Evolutionary conservation across 2,888 invertebrate genomes (phyloP).

Genomic region (Ichneumoninae sp.): DNA sequence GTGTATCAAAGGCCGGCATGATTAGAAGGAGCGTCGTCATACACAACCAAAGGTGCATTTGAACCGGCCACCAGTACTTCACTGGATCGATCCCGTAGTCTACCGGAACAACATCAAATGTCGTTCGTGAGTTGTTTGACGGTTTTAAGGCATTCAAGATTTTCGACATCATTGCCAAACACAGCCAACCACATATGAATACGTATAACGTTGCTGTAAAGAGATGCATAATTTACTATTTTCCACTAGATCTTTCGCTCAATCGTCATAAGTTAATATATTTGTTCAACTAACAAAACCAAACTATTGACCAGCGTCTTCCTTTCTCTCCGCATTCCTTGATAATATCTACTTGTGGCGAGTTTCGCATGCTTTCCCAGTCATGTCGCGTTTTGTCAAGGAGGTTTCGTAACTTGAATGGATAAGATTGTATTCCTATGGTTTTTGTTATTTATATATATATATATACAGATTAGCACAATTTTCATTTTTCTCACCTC

Average conservation of each 20-base stretch:
- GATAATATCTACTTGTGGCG: not conserved
- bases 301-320: constrained; percentile 1
- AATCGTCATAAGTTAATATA: not conserved
- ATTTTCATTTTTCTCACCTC: not conserved
- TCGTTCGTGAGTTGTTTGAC: not conserved
- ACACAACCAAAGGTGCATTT: not conserved
- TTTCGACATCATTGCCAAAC: not conserved
- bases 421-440: not conserved
- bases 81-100: constrained; percentile 33
- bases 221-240: not conserved
- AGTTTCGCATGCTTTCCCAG: not conserved
- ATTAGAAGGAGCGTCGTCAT: not conserved
- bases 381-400: not conserved
- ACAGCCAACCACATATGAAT: not conserved
- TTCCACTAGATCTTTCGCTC: no score
- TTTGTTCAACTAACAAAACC: not conserved
- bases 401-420: not conserved
- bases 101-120: not conserved
- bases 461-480: not conserved
- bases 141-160: not conserved
- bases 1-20: not conserved
- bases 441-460: not conserved
- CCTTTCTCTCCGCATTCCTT: not conserved
- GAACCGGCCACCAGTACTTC: constrained; percentile 8
- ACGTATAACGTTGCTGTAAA: not conserved